These are phyloP conservation scores for Orestias chungarensis DNA, from an alignment of 2,797 vertebrate genomes.

Conservation along the genomic window DNA sequence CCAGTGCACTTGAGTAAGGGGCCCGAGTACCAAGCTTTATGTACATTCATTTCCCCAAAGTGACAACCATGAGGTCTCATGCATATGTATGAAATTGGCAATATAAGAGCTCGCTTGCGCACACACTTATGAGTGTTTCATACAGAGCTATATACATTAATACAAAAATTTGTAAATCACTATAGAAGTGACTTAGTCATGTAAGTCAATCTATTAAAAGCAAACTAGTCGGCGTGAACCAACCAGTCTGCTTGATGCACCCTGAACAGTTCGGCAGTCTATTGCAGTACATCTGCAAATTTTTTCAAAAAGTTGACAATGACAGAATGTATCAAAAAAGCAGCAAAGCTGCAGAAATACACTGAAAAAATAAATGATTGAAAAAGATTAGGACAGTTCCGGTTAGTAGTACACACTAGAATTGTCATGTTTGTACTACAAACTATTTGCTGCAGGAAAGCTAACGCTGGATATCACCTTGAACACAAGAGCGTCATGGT, in stretches of 20 bases:
- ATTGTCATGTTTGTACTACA: too few species aligned
- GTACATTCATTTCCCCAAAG: slow-evolving; percentile 65
- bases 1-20: slow-evolving; percentile 67
- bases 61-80: slow-evolving; percentile 62
- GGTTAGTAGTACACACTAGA: too few species aligned
- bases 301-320: neutral
- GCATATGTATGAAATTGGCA: slow-evolving; percentile 70
- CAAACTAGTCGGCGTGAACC: slow-evolving; percentile 57
- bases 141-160: slow-evolving; percentile 3
- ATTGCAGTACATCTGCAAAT: too few species aligned
- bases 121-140: slow-evolving; percentile 8
- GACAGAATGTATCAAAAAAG: neutral
- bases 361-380: too few species aligned
- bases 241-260: slow-evolving; percentile 44
- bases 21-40: slow-evolving; percentile 51
- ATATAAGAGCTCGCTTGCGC: slow-evolving; percentile 43
- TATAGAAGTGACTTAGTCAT: slow-evolving; percentile 46
- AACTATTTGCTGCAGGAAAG: too few species aligned
- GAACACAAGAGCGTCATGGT: too few species aligned
- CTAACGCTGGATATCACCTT: too few species aligned
- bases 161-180: slow-evolving; percentile 6
- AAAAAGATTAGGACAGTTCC: too few species aligned
- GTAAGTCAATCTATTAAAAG: slow-evolving; percentile 57
- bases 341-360: too few species aligned
- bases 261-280: too few species aligned